Base-by-base conservation (phyloP, 2,888 invertebrate genomes). In the Pseudococcus jackbeardsleyi region DNA sequence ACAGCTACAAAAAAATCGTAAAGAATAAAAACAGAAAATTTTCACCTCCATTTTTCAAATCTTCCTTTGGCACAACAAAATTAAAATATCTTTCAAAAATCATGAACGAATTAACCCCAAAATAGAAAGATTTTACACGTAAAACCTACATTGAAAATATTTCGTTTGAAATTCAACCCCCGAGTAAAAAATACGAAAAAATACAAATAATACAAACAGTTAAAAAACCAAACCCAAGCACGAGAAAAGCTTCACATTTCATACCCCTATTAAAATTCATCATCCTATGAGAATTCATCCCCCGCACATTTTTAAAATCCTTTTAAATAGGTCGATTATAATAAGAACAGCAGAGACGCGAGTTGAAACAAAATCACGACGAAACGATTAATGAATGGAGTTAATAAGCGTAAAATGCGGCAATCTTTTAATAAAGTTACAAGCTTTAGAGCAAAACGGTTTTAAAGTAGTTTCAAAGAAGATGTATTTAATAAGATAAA, bases 401-500 rank as follows among this genome's bases (percentile, higher is more conserved):
- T 72, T 72, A 72, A 72, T 26, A 33, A 72, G 68, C 68, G 68
- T 72, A 33, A 72, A 72, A 72, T 33, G 33, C 33, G 68, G 68
- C 68, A 72, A 15, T 72, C 68, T 72, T 72, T 72, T 72, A 72
- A 72, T 26, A 72, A 72, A 72, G 68, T 72, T 72, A 26, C 68
- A 72, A 26, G 68, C 68, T 72, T 59, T 46, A 12, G 12, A 59
- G 22, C 22, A 72, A 72, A 72, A 72, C 15, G 26, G 4, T 26
- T 72, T 72, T 72, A 33, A 72, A 72, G 33, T 72, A 72, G 26
- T 72, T 72, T 26, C 33, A 72, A 72, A 26, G 68, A 72, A 72
- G 26, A 72, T 72, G 33, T 72, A 72, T 72, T 72, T 72, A 72
- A 72, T 72, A 72, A 72, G 68, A 72, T 72, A 33, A 72, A 72